phyloP scores from a whole-genome alignment of 1,140 invertebrate genomes.

The Orius insidiosus region DNA sequence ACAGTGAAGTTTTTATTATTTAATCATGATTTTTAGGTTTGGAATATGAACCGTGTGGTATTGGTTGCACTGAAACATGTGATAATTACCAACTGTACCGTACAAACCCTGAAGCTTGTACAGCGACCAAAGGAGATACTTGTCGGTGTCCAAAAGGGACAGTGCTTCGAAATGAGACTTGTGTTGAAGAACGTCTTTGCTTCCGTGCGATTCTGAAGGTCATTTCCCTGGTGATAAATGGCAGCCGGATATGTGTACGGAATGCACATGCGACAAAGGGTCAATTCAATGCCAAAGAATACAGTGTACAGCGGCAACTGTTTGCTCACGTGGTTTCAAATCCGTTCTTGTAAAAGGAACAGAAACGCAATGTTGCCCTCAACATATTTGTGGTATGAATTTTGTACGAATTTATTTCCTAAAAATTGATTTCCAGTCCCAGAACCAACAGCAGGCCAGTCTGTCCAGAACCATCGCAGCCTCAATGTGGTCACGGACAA shows the following conservation, averaged over 20 bases:
- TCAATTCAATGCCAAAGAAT: conserved; percentile 35
- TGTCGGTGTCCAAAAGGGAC: conserved; percentile 63
- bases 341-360: conserved; percentile 33
- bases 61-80: conserved; percentile 52
- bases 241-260: conserved; percentile 50
- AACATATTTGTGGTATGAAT: conserved; percentile 43
- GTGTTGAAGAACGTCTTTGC: conserved; percentile 38
- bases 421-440: conserved; percentile 14
- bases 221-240: conserved; percentile 37
- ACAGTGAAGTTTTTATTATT: too few relatives aligned
- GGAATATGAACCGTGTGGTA: conserved; percentile 44
- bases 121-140: conserved; percentile 40
- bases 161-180: conserved; percentile 38
- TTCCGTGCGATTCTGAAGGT: conserved; percentile 44
- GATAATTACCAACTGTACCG: conserved; percentile 35
- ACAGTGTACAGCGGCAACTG: conserved; percentile 37
- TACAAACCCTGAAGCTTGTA: conserved; percentile 32
- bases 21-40: conserved; percentile 35
- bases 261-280: conserved; percentile 44
- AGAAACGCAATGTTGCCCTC: conserved; percentile 43
- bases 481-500: conserved; percentile 51
- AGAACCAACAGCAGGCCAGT: conserved; percentile 7
- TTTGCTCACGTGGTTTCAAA: conserved; percentile 35
- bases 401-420: conserved; percentile 5
- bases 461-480: conserved; percentile 42